Evolutionary conservation across 1,140 invertebrate genomes (phyloP).

Genomic region (Diprion similis): DNA sequence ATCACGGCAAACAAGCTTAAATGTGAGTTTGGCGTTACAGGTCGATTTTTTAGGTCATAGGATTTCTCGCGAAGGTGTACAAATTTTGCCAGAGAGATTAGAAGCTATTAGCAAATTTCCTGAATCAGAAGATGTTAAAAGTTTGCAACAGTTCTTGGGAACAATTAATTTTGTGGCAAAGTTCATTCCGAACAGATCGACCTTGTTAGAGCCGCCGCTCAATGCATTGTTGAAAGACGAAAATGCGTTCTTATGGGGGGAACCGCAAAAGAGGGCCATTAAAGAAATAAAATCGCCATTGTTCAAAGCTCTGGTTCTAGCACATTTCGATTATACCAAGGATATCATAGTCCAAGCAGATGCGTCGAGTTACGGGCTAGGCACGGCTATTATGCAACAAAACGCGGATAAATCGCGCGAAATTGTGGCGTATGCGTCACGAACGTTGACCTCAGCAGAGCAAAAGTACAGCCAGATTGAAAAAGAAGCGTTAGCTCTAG

Average conservation of each 20-base stretch:
- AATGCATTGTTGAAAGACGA: constrained; percentile 30
- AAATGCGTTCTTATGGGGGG: constrained; percentile 25
- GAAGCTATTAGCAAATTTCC: constrained; percentile 43
- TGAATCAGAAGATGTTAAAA: constrained; percentile 39
- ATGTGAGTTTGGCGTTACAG: constrained; percentile 31
- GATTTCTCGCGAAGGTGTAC: constrained; percentile 37
- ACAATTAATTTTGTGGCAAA: constrained; percentile 34
- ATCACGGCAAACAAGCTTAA: constrained; percentile 41
- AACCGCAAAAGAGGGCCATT: constrained; percentile 27
- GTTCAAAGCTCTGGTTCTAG: constrained; percentile 17
- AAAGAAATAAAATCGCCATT: constrained; percentile 20
- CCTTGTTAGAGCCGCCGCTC: constrained; percentile 33
- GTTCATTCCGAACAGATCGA: constrained; percentile 34
- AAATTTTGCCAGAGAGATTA: constrained; percentile 39
- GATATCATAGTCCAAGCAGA: constrained; percentile 32
- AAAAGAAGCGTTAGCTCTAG: constrained; percentile 60
- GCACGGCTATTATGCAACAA: background rate
- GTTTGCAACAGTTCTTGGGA: constrained; percentile 42
- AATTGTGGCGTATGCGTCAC: constrained; percentile 48
- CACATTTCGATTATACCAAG: constrained; percentile 26
- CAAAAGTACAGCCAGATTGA: constrained; percentile 59
- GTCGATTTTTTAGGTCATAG: constrained; percentile 43
- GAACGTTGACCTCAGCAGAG: constrained; percentile 48
- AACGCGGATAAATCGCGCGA: constrained; percentile 22
- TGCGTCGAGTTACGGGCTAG: constrained; percentile 26